These are phyloP conservation scores for Zoanthus sociatus DNA, from an alignment of 92 coral and sea anemone species.

Conservation along the genomic window DNA sequence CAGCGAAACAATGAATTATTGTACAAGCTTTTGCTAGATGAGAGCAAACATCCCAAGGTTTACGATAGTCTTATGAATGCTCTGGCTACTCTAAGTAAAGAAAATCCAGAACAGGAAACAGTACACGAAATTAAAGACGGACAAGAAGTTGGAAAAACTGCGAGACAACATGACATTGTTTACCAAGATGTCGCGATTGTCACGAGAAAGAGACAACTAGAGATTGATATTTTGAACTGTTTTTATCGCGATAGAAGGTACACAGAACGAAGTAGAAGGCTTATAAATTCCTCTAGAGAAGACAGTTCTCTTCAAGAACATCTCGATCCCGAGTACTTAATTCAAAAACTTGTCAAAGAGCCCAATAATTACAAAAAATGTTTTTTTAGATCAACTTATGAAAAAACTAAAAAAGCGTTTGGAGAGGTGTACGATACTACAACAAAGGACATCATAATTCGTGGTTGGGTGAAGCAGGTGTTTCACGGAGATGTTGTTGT, in stretches of 20 bases:
- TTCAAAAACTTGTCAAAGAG: conserved; percentile 43
- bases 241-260: neutral
- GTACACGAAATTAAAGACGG: neutral
- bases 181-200: conserved; percentile 25
- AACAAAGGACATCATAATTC: conserved; percentile 19
- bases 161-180: neutral
- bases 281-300: neutral
- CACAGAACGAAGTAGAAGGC: conserved; percentile 7
- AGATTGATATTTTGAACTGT: conserved; percentile 5
- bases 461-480: conserved; percentile 22
- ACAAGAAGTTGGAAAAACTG: neutral
- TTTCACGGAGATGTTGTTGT: conserved; percentile 29
- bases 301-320: conserved; percentile 40
- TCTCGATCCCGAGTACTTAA: conserved; percentile 54
- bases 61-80: conserved; percentile 14
- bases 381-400: conserved; percentile 16
- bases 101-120: neutral
- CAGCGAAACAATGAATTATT: neutral
- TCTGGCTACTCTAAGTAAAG: neutral
- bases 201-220: conserved; percentile 1
- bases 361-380: conserved; percentile 62
- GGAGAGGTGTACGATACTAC: conserved; percentile 27
- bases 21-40: conserved; percentile 1
- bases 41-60: conserved; percentile 9
- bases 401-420: conserved; percentile 2